These are phyloP conservation scores for Monodelphis domestica DNA, from an alignment of 2,797 vertebrate genomes.

Conservation along the genomic window DNA sequence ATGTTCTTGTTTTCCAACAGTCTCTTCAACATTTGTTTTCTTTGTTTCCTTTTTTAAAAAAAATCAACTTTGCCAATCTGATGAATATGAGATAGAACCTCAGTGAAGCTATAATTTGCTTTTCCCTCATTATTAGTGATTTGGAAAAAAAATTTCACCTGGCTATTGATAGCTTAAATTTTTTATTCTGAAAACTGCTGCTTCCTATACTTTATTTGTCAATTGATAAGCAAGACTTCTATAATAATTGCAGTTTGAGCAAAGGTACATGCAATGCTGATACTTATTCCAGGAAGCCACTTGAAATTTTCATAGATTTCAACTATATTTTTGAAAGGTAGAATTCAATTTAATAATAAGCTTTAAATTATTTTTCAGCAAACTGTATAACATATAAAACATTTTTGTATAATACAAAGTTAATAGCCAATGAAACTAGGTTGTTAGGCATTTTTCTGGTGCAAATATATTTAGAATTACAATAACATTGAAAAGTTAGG, in stretches of 20 bases:
- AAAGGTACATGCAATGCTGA: not conserved
- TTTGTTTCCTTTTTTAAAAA: not conserved
- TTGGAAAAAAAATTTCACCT: not conserved
- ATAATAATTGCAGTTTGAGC: not conserved
- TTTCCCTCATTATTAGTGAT: not conserved
- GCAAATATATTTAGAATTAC: too few relatives aligned
- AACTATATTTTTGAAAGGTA: not conserved
- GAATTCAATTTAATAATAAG: not conserved
- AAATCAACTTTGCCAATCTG: not conserved
- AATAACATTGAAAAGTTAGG: too few relatives aligned
- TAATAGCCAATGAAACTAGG: too few relatives aligned
- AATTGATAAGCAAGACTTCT: not conserved
- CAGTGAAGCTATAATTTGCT: not conserved
- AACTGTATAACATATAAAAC: slow-evolving; percentile 28
- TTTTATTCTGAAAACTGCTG: not conserved
- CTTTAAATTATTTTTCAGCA: slow-evolving; percentile 29
- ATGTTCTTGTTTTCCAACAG: not conserved
- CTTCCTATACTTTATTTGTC: not conserved
- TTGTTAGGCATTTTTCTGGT: too few relatives aligned
- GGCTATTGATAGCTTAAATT: not conserved
- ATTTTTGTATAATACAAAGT: not conserved
- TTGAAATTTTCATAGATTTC: slow-evolving; percentile 24
- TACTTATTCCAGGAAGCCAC: not conserved
- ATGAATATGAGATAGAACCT: not conserved
- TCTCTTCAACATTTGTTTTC: not conserved